Evolutionary conservation across 1,140 invertebrate species (phyloP), one percentile per base, ranked within the genome.

Genomic region (Heliothis virescens): DNA sequence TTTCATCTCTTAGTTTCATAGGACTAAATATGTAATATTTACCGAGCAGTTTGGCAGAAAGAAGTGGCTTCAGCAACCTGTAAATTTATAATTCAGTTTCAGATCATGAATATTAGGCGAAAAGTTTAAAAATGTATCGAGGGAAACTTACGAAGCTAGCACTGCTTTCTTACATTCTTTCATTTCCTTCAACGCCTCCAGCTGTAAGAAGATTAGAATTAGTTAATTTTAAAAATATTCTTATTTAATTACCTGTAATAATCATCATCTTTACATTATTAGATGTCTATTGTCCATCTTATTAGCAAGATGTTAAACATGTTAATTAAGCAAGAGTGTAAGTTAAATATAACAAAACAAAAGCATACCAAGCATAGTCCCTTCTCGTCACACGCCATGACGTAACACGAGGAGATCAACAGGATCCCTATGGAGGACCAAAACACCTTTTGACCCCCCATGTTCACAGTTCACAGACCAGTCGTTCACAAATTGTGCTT

Each of bases 131-230:
- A 26, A n/a, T n/a, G 26, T 16, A 12, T 57, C 10, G 0, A 21
- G 52, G 65, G 57, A 75, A 18, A 92, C 92, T 87, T 88, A 94
- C 92, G 91, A 85, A 62, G 90, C 83, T 53, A 94, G 71, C 21
- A 90, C 89, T 3, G 82, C 63, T 82, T 93, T 94, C 81, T 90
- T 90, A 69, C 90, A 94, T 83, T 94, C 91, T 79, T 93, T 93
- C 77, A 93, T 86, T 69, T 93, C 91, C 55, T 93, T 93, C 7
- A 94, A 76, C 0, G 90, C 91, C 69, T 94, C 91, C 74, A 94
- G 72, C 92, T 93, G 89, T 75, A 86, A 88, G 55, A 76, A 67
- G 55, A 71, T 47, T 10, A 48, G n/a, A 48, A 18, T 18, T 2
- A 34, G 29, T 2, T 34, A n/a, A n/a, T n/a, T n/a, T n/a, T n/a